Evolutionary conservation across 2,888 invertebrate species (phyloP), one percentile per base, ranked within the genome.

Genomic region (Erebia palarica): DNA sequence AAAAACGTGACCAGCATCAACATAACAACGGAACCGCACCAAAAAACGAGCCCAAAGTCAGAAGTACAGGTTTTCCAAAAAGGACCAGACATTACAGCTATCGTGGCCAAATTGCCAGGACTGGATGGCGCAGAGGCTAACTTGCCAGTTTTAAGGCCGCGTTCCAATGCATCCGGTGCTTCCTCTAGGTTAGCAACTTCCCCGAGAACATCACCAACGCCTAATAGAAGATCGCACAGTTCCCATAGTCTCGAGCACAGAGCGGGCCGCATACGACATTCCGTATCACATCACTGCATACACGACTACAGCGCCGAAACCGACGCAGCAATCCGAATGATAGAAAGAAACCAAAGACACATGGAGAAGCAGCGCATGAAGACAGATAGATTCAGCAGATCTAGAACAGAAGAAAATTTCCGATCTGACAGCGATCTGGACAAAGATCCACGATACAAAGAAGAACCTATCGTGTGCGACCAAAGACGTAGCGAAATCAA

Each of bases 1-100:
- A 94, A 94, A 83, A 96, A 96, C 82, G 94, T 96, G 13, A 96
- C 96, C 44, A 96, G 95, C 83, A 96, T 96, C 68, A 96, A 94
- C 84, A 96, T 96, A 78, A 95, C 95, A 13, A 93, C 95, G 10
- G 95, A 95, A 74, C 91, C 94, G 11, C 82, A 82, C 8, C 27
- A 82, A 65, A 85, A 85, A 69, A 82, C 89, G n/a, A 91, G 91
- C 61, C 89, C 94, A 65, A 94, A 94, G 73, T 88, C 92, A 8
- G 94, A 95, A 81, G 92, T 94, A 68, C 90, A 95, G 81, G 95
- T 97, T 63, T 97, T 96, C 82, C 97, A 97, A 85, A 96, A 97
- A 79, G 97, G 97, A 0, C 96, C 96, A 47, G 97, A 96, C 81
- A 96, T 97, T 42, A 96, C 96, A 1, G 95, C 96, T 0, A 88